These are phyloP conservation scores for Pachliopta kotzebuea DNA, from an alignment of 2,888 invertebrate genomes.

Conservation along the genomic window DNA sequence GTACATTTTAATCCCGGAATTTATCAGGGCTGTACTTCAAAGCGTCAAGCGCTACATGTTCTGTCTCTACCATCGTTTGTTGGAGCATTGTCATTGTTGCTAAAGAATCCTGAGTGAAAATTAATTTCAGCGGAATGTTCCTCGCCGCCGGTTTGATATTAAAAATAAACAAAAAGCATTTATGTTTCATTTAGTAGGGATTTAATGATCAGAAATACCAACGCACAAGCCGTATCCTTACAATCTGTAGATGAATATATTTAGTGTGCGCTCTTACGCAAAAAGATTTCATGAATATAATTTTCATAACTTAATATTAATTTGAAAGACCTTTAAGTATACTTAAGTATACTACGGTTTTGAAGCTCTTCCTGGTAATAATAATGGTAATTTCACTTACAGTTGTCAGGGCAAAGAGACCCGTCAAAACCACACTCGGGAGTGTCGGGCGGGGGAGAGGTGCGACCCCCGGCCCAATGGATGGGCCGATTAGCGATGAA, in stretches of 20 bases:
- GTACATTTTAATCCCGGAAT: constrained; percentile 8
- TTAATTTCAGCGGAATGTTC: background rate
- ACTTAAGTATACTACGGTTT: too few species aligned
- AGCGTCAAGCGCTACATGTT: constrained; percentile 9
- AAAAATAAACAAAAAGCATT: too few species aligned
- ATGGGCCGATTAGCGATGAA: constrained; percentile 87
- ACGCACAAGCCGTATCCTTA: too few species aligned
- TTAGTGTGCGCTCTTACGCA: too few species aligned
- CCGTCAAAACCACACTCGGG: constrained; percentile 97
- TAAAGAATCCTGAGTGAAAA: background rate
- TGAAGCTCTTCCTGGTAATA: too few species aligned
- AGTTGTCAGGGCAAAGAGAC: constrained; percentile 91
- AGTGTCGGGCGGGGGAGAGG: constrained; percentile 90
- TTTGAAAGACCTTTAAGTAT: too few species aligned
- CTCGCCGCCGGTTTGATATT: too few species aligned
- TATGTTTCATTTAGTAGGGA: too few species aligned
- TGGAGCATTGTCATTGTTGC: constrained; percentile 4
- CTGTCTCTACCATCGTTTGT: constrained; percentile 3
- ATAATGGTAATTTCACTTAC: constrained; percentile 66
- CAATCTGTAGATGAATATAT: too few species aligned
- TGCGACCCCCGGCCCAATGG: constrained; percentile 91
- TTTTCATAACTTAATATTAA: too few species aligned
- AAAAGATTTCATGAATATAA: too few species aligned
- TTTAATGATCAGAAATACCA: too few species aligned
- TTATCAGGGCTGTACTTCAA: constrained; percentile 1